Percentiles rank a stretch among this genome's conserved stretches.
phyloP scores from a whole-genome alignment of 2,113 vertebrate species.

The Microcebus jonahi region DNA sequence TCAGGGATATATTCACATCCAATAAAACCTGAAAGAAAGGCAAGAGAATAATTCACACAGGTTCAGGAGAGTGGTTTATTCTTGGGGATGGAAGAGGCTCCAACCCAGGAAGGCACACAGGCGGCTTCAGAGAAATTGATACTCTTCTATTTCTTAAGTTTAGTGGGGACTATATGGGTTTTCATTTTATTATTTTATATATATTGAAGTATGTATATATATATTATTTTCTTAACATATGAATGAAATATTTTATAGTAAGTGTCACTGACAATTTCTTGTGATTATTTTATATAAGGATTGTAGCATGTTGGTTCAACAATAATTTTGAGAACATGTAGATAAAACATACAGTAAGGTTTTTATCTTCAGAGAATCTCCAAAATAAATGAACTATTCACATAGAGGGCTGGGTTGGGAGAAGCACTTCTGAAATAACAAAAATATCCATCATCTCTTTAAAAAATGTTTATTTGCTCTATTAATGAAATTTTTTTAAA shows the following conservation, averaged over 20 bases:
- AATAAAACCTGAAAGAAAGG: background rate
- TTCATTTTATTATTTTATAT: background rate
- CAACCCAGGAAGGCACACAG: background rate
- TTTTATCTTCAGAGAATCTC: background rate
- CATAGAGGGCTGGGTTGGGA: background rate
- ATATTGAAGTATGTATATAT: background rate
- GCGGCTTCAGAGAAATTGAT: background rate
- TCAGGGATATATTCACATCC: background rate
- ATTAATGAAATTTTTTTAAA: background rate
- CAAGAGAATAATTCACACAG: background rate
- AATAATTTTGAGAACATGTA: background rate
- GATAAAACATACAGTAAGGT: background rate
- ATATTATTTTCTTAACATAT: background rate
- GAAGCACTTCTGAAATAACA: background rate
- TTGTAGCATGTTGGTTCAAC: background rate
- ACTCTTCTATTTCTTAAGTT: background rate
- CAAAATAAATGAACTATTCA: background rate
- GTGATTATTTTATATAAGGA: background rate
- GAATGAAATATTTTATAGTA: background rate
- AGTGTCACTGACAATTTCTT: background rate
- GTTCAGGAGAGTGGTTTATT: background rate
- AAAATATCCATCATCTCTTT: background rate
- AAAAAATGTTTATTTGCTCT: background rate
- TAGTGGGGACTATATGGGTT: background rate
- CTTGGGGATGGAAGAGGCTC: fast-evolving